Evolutionary conservation across 1,140 invertebrate species (phyloP), one percentile per base, ranked within the genome.

Genomic region (Hydropsyche tenuis): DNA sequence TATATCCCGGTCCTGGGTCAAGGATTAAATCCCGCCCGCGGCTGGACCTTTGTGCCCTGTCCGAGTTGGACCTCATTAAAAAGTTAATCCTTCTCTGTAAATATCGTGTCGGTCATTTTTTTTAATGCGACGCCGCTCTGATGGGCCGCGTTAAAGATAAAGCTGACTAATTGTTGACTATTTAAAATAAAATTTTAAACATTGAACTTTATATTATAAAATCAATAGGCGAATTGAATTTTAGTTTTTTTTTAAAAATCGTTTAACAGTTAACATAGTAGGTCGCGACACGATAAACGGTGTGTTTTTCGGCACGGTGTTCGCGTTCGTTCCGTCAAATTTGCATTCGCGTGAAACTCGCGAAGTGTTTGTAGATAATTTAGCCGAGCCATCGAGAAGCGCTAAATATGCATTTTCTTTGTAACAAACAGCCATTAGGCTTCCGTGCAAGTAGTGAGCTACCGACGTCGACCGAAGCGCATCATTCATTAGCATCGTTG

Each of bases 1-100:
- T 48, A 68, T 68, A 48, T 48, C 9, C 65, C 64, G 64, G 64
- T 66, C 45, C 45, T 43, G 65, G 43, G 65, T 68, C 65, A 68
- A 68, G 65, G 65, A 68, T 68, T 68, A 68, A 25, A 68, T 30
- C 43, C 45, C 16, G 1, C n/a, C 45, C 43, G 23, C 9, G 30
- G 9, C 9, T 20, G 23, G 22, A 18, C 56, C 56, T 60, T 60
- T 60, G 22, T 25, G 22, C 23, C 56, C 14, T 25, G 56, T 27
- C 7, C n/a, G 22, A 22, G 20, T 20, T 20, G 56, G 18, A 60
- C 56, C 12, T 60, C 23, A 60, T 60, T 25, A 60, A 60, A 60
- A 60, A 60, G 56, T 23, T 60, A 60, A 60, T 60, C 56, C 23
- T 27, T 23, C 23, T 4, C 30, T 3, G 30, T 37, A 3, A 3